These are phyloP conservation scores for Zaprionus gabonicus DNA, from an alignment of 1,140 invertebrate species.

Conservation along the genomic window DNA sequence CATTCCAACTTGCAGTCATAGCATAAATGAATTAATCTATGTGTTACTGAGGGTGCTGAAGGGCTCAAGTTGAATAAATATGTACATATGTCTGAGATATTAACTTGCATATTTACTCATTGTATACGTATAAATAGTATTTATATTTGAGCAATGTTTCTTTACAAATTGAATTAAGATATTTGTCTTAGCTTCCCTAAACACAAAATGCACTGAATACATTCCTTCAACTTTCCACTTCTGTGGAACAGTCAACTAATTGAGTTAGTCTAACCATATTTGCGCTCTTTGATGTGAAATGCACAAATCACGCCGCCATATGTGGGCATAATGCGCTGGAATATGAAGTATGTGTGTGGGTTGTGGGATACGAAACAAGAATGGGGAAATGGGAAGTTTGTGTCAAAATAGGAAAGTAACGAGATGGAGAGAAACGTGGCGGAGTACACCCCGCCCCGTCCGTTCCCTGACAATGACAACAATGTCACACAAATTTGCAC, in stretches of 20 bases:
- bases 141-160: no score
- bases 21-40: no score
- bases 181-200: not conserved
- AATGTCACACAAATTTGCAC: conserved; percentile 74
- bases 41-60: no score
- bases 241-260: conserved; percentile 36
- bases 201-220: not conserved
- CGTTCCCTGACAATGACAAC: conserved; percentile 18
- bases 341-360: not conserved
- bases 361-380: not conserved
- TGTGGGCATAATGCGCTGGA: conserved; percentile 30
- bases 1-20: no score
- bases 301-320: conserved; percentile 46
- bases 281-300: conserved; percentile 51
- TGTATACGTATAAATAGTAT: no score
- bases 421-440: not conserved
- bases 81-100: no score
- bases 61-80: no score
- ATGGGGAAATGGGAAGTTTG: conserved; percentile 4
- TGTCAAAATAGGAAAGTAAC: not conserved
- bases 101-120: no score
- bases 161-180: not conserved
- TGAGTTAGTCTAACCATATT: conserved; percentile 51
- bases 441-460: conserved; percentile 1
- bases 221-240: not conserved